Evolutionary conservation across 2,888 invertebrate species (phyloP).

Genomic region (Phalera bucephala): DNA sequence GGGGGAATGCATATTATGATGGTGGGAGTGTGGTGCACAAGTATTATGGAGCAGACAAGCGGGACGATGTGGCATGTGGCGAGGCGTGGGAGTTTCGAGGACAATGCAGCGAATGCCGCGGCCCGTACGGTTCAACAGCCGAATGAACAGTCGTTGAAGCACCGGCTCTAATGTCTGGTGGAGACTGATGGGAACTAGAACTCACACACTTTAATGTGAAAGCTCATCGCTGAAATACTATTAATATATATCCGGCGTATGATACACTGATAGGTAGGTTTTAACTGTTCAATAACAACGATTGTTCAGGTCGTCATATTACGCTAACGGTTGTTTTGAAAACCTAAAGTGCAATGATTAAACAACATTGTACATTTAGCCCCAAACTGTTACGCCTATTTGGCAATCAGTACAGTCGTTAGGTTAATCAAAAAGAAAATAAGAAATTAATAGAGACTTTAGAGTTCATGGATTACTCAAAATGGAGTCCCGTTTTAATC

Average conservation of each 20-base stretch:
- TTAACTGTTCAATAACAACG: neutral
- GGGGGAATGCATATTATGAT: slow-evolving; percentile 27
- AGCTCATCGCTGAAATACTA: neutral
- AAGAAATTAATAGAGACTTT: too few species aligned
- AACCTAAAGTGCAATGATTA: neutral
- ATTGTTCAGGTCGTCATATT: neutral
- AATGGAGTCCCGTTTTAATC: too few species aligned
- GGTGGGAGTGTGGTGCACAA: slow-evolving; percentile 34
- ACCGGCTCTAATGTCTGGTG: slow-evolving; percentile 13
- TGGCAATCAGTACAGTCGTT: slow-evolving; percentile 16
- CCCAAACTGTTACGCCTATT: slow-evolving; percentile 5
- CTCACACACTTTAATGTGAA: neutral
- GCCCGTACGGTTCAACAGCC: slow-evolving; percentile 65
- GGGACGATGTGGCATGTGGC: slow-evolving; percentile 25
- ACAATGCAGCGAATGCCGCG: slow-evolving; percentile 47
- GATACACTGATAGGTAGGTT: too few species aligned
- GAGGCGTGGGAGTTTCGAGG: slow-evolving; percentile 54
- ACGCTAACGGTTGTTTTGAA: neutral
- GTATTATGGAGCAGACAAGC: slow-evolving; percentile 6
- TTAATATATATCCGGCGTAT: neutral
- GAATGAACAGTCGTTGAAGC: slow-evolving; percentile 38
- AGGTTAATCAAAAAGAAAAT: too few species aligned
- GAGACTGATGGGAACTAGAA: slow-evolving; percentile 6
- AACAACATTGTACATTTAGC: neutral
- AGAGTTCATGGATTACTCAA: too few species aligned